Conservation (phyloP, 1,140 invertebrate species). For the Drosophila cardini region DNA sequence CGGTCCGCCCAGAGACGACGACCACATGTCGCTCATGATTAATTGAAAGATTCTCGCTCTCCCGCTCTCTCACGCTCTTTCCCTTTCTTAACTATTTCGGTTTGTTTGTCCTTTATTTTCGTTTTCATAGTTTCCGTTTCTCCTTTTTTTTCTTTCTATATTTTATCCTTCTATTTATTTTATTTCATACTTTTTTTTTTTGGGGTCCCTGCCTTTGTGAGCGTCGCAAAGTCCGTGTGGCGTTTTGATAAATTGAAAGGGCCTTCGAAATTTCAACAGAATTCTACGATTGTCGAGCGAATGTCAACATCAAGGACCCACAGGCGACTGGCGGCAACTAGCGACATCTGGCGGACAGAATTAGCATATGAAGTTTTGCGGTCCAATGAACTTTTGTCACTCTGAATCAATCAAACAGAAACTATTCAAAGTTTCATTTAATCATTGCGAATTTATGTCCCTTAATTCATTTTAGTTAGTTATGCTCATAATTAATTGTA, state of each 20-base stretch:
- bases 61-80: too few species aligned
- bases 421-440: background rate
- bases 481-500: background rate
- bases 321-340: background rate
- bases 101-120: conserved; percentile 36
- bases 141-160: conserved; percentile 1
- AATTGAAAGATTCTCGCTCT: conserved; percentile 68
- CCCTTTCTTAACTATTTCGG: conserved; percentile 55
- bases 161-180: conserved; percentile 1
- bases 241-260: conserved; percentile 49
- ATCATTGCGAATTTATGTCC: background rate
- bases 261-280: conserved; percentile 46
- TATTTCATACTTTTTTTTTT: conserved; percentile 18
- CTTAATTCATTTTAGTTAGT: too few species aligned
- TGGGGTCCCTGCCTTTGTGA: background rate
- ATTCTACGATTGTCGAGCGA: conserved; percentile 41
- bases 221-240: conserved; percentile 15
- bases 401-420: background rate
- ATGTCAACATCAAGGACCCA: conserved; percentile 36
- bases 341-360: conserved; percentile 38
- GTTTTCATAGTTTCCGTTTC: background rate
- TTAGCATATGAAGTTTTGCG: conserved; percentile 27
- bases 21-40: conserved; percentile 81
- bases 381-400: conserved; percentile 25
- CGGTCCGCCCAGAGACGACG: conserved; percentile 60